phyloP scores from a whole-genome alignment of 1,140 invertebrate genomes.

The Drosophila grimshawi region DNA sequence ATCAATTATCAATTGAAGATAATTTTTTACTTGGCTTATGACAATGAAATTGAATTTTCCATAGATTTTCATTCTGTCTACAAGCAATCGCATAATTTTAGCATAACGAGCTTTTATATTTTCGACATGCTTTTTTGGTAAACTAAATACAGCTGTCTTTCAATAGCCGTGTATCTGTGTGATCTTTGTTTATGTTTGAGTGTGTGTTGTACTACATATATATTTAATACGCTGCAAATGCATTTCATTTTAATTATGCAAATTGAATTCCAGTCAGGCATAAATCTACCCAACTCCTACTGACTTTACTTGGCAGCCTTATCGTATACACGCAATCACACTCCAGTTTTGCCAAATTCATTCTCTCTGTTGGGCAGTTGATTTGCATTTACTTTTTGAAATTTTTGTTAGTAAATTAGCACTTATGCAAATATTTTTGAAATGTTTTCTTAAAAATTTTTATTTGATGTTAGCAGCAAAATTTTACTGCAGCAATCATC shows the following conservation, averaged over 20 bases:
- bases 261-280: conserved; percentile 74
- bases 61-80: conserved; percentile 34
- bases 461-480: conserved; percentile 51
- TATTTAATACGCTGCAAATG: conserved; percentile 52
- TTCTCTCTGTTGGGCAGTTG: conserved; percentile 7
- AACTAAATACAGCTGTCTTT: not conserved
- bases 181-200: conserved; percentile 17
- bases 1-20: conserved; percentile 8
- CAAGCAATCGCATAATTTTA: conserved; percentile 47
- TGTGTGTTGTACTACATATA: conserved; percentile 34
- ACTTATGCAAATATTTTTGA: conserved; percentile 65
- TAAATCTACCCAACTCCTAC: conserved; percentile 56
- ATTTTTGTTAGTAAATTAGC: conserved; percentile 76
- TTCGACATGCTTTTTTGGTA: conserved; percentile 28
- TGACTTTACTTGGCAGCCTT: conserved; percentile 1
- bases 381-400: conserved; percentile 76
- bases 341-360: not conserved
- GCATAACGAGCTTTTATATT: conserved; percentile 44
- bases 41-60: conserved; percentile 37
- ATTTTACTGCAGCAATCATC: conserved; percentile 29
- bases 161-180: not conserved
- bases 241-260: conserved; percentile 77
- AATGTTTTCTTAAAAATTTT: conserved; percentile 24
- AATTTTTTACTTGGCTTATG: conserved; percentile 12
- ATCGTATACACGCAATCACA: not conserved